Evolutionary conservation across 2,888 invertebrate genomes (phyloP).

Genomic region (Aporophyla lueneburgensis): DNA sequence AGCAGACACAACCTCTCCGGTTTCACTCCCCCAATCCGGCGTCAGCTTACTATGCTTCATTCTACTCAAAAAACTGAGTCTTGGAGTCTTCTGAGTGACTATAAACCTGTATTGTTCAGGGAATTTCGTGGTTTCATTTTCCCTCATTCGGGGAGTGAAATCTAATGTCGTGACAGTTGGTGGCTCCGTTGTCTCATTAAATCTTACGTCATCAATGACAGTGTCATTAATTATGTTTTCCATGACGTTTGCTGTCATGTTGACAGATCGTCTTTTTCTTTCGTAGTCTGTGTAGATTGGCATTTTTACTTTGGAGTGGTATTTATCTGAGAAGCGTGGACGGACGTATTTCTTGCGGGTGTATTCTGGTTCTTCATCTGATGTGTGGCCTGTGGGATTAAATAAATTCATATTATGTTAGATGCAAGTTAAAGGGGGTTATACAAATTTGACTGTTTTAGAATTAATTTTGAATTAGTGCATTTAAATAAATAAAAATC

Average conservation of each 20-base stretch:
- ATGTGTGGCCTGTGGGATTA: constrained; percentile 61
- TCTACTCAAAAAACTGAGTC: constrained; percentile 63
- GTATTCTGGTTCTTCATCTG: constrained; percentile 73
- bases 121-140: constrained; percentile 19
- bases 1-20: constrained; percentile 69
- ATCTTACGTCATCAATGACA: constrained; percentile 44
- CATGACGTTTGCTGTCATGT: constrained; percentile 70
- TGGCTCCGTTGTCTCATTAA: constrained; percentile 43
- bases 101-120: constrained; percentile 19
- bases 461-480: no score
- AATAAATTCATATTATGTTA: no score
- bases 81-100: constrained; percentile 57
- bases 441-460: no score
- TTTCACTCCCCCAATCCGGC: constrained; percentile 58
- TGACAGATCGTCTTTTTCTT: constrained; percentile 74
- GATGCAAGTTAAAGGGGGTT: no score
- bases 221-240: constrained; percentile 74
- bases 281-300: constrained; percentile 62
- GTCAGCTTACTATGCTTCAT: constrained; percentile 62
- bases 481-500: no score
- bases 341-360: constrained; percentile 41
- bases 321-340: constrained; percentile 54
- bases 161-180: constrained; percentile 1
- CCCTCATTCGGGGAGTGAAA: background rate
- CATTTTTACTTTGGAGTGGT: constrained; percentile 47